Conservation (phyloP, 2,797 vertebrate genomes). For the Chrysocyon brachyurus region DNA sequence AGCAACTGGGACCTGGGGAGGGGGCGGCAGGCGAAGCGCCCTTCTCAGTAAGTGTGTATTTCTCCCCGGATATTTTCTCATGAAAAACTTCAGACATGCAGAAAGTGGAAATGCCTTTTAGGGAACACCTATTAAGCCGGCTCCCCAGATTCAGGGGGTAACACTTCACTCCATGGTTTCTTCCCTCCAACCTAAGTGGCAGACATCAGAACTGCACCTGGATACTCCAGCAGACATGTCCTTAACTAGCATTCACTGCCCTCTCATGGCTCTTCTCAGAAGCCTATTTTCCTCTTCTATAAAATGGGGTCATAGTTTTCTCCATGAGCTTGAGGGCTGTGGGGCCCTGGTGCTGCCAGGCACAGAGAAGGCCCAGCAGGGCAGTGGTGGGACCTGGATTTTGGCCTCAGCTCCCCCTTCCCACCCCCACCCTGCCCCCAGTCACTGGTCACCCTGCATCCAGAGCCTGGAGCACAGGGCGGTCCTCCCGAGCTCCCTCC, state of each 20-base stretch:
- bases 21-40: background rate
- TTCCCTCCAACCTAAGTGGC: background rate
- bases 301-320: background rate
- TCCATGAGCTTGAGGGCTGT: background rate
- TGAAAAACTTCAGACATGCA: fast-evolving
- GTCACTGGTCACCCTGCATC: background rate
- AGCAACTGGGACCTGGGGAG: background rate
- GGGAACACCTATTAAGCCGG: fast-evolving
- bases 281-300: background rate
- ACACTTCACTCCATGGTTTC: background rate
- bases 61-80: background rate
- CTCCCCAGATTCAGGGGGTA: background rate
- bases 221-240: background rate
- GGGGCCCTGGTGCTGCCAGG: background rate
- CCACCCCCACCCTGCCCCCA: background rate
- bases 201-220: background rate
- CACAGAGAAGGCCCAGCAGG: too few relatives aligned
- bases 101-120: background rate
- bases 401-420: background rate
- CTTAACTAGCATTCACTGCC: fast-evolving
- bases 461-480: background rate
- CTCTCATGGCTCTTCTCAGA: too few relatives aligned
- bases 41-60: background rate
- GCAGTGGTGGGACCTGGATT: fast-evolving
- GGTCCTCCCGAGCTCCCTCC: background rate